Evolutionary conservation across 2,888 invertebrate genomes (phyloP).

Genomic region (Drosophila villosipedis): DNA sequence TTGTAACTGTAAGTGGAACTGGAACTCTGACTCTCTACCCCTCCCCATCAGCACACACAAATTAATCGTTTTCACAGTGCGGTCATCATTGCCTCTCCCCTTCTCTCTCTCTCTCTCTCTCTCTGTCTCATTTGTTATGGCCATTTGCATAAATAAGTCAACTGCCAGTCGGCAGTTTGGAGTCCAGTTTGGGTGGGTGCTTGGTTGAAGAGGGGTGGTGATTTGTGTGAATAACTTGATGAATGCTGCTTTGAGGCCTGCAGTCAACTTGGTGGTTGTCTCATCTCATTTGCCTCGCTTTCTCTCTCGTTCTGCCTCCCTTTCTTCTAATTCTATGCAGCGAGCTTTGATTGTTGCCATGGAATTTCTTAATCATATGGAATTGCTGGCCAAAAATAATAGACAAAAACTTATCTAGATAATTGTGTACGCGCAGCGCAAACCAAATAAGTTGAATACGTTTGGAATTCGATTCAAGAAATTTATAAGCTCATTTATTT

Average conservation of each 20-base stretch:
- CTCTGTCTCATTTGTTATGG: conserved; percentile 76
- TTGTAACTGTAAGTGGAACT: conserved; percentile 9
- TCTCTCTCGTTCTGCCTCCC: neutral
- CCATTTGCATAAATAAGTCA: conserved; percentile 81
- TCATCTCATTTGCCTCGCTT: conserved; percentile 33
- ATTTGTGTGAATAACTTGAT: conserved; percentile 79
- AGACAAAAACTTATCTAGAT: neutral
- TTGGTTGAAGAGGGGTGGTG: neutral
- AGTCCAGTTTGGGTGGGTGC: conserved; percentile 25
- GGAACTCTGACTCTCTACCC: conserved; percentile 7
- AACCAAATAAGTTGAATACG: neutral
- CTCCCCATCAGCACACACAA: conserved; percentile 42
- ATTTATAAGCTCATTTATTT: neutral
- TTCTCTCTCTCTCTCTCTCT: neutral
- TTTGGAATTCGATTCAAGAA: neutral
- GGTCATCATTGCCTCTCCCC: conserved; percentile 43
- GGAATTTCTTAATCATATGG: conserved; percentile 31
- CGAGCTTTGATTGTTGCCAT: conserved; percentile 29
- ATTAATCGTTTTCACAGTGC: conserved; percentile 78
- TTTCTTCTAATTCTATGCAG: neutral
- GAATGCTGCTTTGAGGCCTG: conserved; percentile 52
- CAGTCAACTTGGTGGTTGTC: conserved; percentile 34
- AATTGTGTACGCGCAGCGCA: neutral
- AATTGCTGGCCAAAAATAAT: conserved; percentile 5
- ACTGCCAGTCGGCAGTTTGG: conserved; percentile 66